phyloP scores from a whole-genome alignment of 64 coral and sea anemone species.

The Trachythela sp. region DNA sequence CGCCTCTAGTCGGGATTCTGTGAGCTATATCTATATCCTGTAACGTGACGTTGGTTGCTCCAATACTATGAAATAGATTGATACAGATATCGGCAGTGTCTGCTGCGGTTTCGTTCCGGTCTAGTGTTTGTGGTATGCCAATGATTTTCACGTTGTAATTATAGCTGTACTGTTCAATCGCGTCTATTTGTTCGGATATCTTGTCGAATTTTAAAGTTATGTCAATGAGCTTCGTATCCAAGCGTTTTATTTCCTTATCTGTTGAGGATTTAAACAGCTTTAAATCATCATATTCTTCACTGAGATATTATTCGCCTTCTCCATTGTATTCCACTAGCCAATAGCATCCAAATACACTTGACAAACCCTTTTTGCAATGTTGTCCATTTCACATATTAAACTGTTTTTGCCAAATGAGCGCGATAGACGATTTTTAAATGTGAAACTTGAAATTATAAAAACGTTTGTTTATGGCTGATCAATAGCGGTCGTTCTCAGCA shows the following conservation, averaged over 20 bases:
- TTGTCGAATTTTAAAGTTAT: background rate
- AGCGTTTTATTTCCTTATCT: background rate
- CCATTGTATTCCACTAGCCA: too few species aligned
- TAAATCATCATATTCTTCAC: slow-evolving; percentile 14
- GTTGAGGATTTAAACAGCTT: background rate
- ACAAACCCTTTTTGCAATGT: too few species aligned
- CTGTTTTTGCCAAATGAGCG: too few species aligned
- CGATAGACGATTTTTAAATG: too few species aligned
- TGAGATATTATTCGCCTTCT: background rate
- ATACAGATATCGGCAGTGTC: slow-evolving; percentile 31
- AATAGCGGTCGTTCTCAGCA: too few species aligned
- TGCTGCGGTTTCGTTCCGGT: slow-evolving; percentile 6
- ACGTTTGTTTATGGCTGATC: too few species aligned
- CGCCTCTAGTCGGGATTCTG: slow-evolving; percentile 2
- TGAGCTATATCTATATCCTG: slow-evolving; percentile 28
- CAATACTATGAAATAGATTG: slow-evolving; percentile 35
- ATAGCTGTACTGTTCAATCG: slow-evolving; percentile 39
- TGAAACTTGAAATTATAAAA: too few species aligned
- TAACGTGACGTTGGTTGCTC: slow-evolving; percentile 15
- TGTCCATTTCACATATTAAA: too few species aligned
- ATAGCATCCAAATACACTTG: too few species aligned
- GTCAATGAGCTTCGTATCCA: background rate
- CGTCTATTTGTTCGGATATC: background rate
- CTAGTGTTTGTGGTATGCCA: slow-evolving; percentile 3
- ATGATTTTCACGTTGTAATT: slow-evolving; percentile 24